Percentiles rank a stretch among this genome's conserved stretches.
Evolutionary conservation across 2,113 vertebrate genomes (phyloP).

Genomic region (Eurystomus gularis): DNA sequence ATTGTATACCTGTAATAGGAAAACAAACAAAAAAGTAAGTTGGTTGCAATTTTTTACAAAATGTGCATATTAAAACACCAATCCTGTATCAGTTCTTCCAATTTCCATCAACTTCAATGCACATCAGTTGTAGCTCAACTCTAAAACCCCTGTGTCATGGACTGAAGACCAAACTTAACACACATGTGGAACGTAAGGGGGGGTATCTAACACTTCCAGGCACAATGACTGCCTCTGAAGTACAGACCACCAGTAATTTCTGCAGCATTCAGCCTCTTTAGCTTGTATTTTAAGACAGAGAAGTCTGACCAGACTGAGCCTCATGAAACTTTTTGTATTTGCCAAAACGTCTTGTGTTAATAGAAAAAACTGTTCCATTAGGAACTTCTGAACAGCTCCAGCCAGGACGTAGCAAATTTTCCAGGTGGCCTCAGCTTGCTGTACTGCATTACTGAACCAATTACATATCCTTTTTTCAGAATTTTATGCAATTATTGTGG

Average conservation of each 20-base stretch:
- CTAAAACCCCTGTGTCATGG: rapidly evolving
- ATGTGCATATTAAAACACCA: background rate
- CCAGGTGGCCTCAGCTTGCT: background rate
- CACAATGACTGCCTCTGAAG: background rate
- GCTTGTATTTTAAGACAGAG: background rate
- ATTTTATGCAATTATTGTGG: background rate
- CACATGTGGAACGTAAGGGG: background rate
- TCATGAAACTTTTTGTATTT: background rate
- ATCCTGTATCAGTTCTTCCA: background rate
- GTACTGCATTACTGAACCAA: background rate
- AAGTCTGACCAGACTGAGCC: background rate
- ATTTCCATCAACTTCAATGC: background rate
- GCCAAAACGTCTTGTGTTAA: background rate
- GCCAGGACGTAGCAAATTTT: background rate
- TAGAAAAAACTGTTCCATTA: background rate
- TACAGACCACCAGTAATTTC: background rate
- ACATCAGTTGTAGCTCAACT: background rate
- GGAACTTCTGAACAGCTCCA: background rate
- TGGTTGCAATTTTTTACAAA: background rate
- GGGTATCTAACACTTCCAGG: background rate
- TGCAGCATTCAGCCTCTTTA: background rate
- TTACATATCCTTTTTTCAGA: background rate
- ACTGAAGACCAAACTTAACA: background rate
- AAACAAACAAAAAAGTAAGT: background rate
- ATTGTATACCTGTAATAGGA: slow-evolving; percentile 82